phyloP scores from a whole-genome alignment of 2,113 vertebrate species.

The Rhinopomastus cyanomelas region DNA sequence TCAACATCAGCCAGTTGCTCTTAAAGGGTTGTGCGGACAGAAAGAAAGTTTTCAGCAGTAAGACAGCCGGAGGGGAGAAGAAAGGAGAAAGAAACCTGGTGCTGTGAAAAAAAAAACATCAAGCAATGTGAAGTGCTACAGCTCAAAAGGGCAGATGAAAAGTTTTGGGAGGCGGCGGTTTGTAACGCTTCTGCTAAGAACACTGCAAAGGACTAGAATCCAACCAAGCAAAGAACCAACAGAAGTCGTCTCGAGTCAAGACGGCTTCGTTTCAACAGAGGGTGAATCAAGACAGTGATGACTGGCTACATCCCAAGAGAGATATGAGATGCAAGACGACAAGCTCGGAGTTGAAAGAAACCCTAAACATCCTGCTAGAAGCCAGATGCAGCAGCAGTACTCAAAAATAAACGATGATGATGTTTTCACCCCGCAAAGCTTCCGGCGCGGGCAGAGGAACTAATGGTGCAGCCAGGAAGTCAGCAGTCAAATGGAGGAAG shows the following conservation, averaged over 20 bases:
- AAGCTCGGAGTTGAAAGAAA: background rate
- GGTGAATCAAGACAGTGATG: background rate
- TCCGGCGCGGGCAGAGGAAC: background rate
- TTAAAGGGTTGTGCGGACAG: background rate
- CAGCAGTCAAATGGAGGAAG: conserved; percentile 3
- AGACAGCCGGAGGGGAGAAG: background rate
- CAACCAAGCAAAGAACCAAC: background rate
- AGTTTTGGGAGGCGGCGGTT: background rate
- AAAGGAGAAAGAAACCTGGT: background rate
- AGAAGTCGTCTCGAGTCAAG: too few species aligned
- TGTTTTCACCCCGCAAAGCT: background rate
- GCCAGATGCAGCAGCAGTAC: background rate
- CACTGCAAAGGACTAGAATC: background rate
- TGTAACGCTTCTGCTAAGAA: background rate
- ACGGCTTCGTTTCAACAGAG: background rate
- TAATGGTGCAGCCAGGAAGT: background rate
- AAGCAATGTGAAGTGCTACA: background rate
- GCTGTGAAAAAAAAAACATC: background rate
- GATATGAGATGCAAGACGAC: background rate
- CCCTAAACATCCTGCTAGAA: background rate
- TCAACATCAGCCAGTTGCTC: background rate
- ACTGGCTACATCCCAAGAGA: background rate
- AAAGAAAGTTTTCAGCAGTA: background rate
- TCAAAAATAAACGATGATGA: background rate
- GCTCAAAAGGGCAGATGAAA: background rate